phyloP scores from a whole-genome alignment of 2,797 vertebrate genomes.

The Menidia menidia region DNA sequence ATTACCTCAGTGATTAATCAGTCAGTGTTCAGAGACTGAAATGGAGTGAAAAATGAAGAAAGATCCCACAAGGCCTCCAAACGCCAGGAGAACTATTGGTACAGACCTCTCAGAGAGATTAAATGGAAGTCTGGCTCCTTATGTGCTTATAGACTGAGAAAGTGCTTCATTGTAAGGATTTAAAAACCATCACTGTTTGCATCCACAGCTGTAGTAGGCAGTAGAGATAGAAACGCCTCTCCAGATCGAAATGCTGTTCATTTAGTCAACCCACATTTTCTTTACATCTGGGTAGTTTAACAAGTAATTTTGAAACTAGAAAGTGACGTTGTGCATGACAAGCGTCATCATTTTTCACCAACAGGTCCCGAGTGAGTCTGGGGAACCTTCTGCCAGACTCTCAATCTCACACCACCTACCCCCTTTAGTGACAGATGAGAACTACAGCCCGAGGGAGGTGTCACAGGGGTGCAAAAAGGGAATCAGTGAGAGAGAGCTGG shows the following conservation, averaged over 20 bases:
- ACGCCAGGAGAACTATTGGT: too few species aligned
- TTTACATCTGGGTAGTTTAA: not conserved
- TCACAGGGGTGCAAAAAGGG: constrained; percentile 10
- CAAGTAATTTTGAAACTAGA: constrained; percentile 10
- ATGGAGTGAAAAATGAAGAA: too few species aligned
- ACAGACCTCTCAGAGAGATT: too few species aligned
- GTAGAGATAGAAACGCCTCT: not conserved
- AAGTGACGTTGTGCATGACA: not conserved
- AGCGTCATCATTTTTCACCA: constrained; percentile 9
- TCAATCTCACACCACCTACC: constrained; percentile 68
- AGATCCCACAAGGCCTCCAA: too few species aligned
- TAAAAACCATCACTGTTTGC: too few species aligned
- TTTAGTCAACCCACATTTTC: not conserved
- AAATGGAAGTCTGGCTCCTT: too few species aligned
- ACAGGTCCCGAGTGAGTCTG: constrained; percentile 27
- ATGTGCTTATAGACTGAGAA: too few species aligned
- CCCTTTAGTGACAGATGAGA: constrained; percentile 24
- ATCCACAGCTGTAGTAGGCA: not conserved
- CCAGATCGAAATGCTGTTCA: not conserved
- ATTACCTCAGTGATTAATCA: too few species aligned
- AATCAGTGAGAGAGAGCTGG: constrained; percentile 7
- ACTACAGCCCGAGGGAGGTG: constrained; percentile 25
- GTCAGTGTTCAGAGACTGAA: too few species aligned
- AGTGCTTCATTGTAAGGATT: too few species aligned
- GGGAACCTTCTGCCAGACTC: constrained; percentile 58